Evolutionary conservation across 2,797 vertebrate genomes (phyloP).

Genomic region (Cyprinella venusta): DNA sequence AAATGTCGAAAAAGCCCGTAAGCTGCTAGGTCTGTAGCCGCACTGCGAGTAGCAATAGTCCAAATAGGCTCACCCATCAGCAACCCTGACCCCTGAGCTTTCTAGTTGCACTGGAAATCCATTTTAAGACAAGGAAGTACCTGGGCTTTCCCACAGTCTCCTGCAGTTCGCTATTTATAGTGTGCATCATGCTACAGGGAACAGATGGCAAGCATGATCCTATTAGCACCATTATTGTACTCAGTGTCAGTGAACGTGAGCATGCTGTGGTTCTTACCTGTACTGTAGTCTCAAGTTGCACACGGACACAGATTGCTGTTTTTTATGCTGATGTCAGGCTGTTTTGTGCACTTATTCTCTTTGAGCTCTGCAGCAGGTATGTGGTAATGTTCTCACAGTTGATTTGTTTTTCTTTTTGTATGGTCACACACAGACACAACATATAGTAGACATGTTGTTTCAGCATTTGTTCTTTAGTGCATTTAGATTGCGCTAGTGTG

Average conservation of each 20-base stretch:
- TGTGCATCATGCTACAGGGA: conserved; percentile 41
- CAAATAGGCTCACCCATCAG: too few species aligned
- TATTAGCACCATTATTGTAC: conserved; percentile 60
- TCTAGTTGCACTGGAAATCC: not conserved
- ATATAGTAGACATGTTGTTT: not conserved
- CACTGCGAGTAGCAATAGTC: not conserved
- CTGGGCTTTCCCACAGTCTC: conserved; percentile 32
- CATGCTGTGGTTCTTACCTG: conserved; percentile 32
- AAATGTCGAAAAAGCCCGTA: not conserved
- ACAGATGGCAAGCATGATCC: conserved; percentile 59
- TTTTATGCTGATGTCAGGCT: not conserved
- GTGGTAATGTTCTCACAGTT: not conserved
- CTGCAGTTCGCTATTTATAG: conserved; percentile 58
- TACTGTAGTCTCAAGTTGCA: conserved; percentile 13
- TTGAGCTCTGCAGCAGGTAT: conserved; percentile 21
- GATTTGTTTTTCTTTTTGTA: not conserved
- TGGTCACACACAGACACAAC: not conserved
- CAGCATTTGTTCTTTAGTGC: not conserved
- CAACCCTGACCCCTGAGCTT: conserved; percentile 21
- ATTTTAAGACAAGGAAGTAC: conserved; percentile 20
- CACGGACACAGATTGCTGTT: not conserved
- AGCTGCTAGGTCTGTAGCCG: not conserved
- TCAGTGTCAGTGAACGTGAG: conserved; percentile 27
- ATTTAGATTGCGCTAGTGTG: not conserved
- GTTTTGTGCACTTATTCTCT: not conserved